These are phyloP conservation scores for Chromobotia macracanthus DNA, from an alignment of 2,797 vertebrate genomes.

Conservation along the genomic window DNA sequence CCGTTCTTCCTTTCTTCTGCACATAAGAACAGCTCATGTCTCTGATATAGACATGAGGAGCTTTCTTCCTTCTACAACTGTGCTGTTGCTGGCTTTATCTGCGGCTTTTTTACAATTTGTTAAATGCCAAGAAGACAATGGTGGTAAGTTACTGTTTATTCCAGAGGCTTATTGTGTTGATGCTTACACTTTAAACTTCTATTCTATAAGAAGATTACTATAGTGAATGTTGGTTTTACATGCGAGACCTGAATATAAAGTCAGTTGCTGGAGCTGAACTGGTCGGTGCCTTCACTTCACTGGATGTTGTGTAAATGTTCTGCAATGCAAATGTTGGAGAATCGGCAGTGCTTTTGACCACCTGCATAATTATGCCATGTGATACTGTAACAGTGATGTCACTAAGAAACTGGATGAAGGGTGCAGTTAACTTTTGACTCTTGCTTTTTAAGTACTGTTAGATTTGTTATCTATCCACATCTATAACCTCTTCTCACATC, in stretches of 20 bases:
- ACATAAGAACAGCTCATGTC: slow-evolving; percentile 74
- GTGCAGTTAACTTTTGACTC: slow-evolving; percentile 36
- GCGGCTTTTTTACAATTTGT: slow-evolving; percentile 74
- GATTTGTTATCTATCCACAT: slow-evolving; percentile 59
- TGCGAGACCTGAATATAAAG: background rate
- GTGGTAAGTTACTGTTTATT: slow-evolving; percentile 75
- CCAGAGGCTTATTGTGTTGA: slow-evolving; percentile 55
- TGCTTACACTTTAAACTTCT: slow-evolving; percentile 7
- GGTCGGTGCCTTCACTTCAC: background rate
- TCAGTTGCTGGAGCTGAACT: background rate
- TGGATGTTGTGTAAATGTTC: slow-evolving; percentile 6
- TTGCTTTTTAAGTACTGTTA: slow-evolving; percentile 53
- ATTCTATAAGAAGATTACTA: background rate
- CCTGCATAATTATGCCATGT: slow-evolving; percentile 16
- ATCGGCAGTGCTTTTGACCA: background rate
- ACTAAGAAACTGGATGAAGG: slow-evolving; percentile 57
- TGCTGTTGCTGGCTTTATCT: slow-evolving; percentile 75
- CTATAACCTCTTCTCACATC: slow-evolving; percentile 60
- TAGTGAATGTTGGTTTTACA: background rate
- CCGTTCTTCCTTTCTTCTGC: slow-evolving; percentile 64
- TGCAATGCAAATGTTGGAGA: background rate
- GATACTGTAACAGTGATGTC: slow-evolving; percentile 69
- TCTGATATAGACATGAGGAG: slow-evolving; percentile 79
- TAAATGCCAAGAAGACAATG: slow-evolving; percentile 73
- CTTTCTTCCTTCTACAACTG: slow-evolving; percentile 78